These are phyloP conservation scores for Acanthopleura granulata DNA, from an alignment of 2,888 invertebrate species.

Conservation along the genomic window DNA sequence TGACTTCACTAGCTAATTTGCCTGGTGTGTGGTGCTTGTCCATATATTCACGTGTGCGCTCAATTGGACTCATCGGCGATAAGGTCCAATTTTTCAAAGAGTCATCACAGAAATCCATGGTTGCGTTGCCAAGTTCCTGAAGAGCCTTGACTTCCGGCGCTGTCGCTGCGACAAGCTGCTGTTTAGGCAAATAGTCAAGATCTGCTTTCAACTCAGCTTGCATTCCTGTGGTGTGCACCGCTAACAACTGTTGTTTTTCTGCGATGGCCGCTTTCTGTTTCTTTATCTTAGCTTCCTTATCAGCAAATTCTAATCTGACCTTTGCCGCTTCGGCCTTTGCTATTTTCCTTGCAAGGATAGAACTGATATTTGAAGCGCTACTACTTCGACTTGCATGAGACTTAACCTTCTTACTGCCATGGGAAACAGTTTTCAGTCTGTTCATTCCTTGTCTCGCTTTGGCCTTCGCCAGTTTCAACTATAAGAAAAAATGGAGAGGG, in stretches of 20 bases:
- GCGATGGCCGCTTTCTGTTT: slow-evolving; percentile 11
- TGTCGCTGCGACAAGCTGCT: neutral
- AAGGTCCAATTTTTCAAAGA: no score
- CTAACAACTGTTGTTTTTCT: slow-evolving; percentile 11
- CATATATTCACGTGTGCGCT: no score
- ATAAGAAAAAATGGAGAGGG: no score
- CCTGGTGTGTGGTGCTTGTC: no score
- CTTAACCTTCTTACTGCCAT: neutral
- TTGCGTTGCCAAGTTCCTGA: neutral
- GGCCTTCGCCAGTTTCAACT: no score
- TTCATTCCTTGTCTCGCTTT: no score
- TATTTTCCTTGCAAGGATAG: neutral
- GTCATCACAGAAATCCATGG: neutral
- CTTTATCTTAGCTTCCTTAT: neutral
- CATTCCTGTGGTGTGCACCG: neutral
- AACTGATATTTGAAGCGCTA: neutral
- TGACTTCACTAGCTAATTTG: no score
- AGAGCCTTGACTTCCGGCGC: slow-evolving; percentile 15
- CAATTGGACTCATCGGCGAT: no score
- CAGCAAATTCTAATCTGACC: slow-evolving; percentile 6
- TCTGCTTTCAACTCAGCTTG: slow-evolving; percentile 11
- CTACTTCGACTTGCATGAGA: neutral
- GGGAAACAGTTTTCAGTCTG: neutral
- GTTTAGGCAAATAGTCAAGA: neutral
- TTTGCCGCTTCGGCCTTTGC: slow-evolving; percentile 11